Evolutionary conservation across 92 coral and sea anemone genomes (phyloP).

Genomic region (Epizoanthus illoricatus): DNA sequence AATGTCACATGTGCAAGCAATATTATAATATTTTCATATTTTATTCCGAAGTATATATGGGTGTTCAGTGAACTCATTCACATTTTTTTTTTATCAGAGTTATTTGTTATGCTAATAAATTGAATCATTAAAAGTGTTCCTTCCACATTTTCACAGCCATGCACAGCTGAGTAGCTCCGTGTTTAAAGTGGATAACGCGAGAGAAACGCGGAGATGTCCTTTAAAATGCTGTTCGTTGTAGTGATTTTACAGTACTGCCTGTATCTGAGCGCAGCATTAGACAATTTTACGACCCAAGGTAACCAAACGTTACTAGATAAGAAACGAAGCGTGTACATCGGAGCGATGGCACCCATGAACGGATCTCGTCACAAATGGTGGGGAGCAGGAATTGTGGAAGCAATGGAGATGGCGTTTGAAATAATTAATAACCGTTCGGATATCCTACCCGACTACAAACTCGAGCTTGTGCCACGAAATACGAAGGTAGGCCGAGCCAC

Average conservation of each 20-base stretch:
- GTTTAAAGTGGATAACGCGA: no score
- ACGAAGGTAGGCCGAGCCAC: slow-evolving; percentile 10
- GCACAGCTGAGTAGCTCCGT: no score
- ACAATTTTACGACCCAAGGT: background rate
- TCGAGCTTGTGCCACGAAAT: slow-evolving; percentile 22
- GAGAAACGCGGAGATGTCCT: background rate
- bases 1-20: no score
- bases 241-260: background rate
- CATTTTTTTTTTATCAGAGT: background rate
- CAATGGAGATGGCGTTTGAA: slow-evolving; percentile 30
- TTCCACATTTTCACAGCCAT: background rate
- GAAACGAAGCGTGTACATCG: background rate
- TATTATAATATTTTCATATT: no score
- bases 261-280: background rate
- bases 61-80: no score
- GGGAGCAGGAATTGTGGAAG: slow-evolving; percentile 35
- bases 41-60: no score
- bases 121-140: background rate
- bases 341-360: slow-evolving; percentile 25
- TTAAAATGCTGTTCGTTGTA: background rate
- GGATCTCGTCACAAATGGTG: background rate
- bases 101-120: background rate
- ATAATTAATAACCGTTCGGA: slow-evolving; percentile 17
- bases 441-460: slow-evolving; percentile 10
- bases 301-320: no score